phyloP scores from a whole-genome alignment of 2,888 invertebrate species.

The Charanyca ferruginea region DNA sequence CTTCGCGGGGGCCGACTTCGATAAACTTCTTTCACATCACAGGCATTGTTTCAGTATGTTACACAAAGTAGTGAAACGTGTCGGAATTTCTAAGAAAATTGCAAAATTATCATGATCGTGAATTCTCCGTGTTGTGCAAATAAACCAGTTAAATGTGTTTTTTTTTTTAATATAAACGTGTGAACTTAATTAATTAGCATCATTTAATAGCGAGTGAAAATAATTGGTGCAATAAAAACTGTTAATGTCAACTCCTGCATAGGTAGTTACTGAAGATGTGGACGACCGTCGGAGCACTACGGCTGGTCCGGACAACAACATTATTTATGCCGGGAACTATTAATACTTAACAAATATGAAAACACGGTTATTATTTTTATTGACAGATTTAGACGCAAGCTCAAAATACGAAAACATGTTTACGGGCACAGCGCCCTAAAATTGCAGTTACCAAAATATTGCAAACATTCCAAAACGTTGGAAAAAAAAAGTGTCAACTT shows the following conservation, averaged over 20 bases:
- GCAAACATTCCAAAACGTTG: background rate
- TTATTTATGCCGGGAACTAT: background rate
- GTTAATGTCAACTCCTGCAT: conserved; percentile 60
- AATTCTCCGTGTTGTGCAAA: conserved; percentile 29
- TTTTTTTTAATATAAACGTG: conserved; percentile 66
- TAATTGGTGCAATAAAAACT: conserved; percentile 71
- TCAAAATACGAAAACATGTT: conserved; percentile 9
- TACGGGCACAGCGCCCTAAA: background rate
- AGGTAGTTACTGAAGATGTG: conserved; percentile 26
- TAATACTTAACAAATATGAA: too few relatives aligned
- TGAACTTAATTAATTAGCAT: conserved; percentile 73
- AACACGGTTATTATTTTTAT: background rate
- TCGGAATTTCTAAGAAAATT: conserved; percentile 41
- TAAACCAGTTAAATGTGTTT: conserved; percentile 47
- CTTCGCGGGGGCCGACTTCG: conserved; percentile 7
- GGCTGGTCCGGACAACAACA: background rate
- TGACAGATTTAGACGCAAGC: background rate
- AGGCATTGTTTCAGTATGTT: conserved; percentile 45
- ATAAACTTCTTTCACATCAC: conserved; percentile 38
- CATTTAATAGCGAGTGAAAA: conserved; percentile 66
- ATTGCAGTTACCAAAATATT: conserved; percentile 1
- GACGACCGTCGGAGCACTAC: conserved; percentile 16
- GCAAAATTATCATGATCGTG: conserved; percentile 28
- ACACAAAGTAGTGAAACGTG: conserved; percentile 34
- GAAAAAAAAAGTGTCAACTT: background rate